Evolutionary conservation across 2,113 vertebrate genomes (phyloP).

Genomic region (Zosterops lateralis): DNA sequence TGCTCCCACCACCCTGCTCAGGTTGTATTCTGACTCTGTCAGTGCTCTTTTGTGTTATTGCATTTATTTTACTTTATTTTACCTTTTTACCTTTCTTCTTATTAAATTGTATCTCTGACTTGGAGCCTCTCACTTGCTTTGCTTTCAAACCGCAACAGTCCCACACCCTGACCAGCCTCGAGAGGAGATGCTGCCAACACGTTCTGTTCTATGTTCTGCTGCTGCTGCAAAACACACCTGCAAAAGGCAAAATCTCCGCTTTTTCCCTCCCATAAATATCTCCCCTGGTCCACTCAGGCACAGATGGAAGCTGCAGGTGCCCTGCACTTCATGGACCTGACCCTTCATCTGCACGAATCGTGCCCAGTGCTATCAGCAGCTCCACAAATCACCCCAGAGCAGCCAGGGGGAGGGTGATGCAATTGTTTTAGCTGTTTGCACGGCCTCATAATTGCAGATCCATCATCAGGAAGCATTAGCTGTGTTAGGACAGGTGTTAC

Average conservation of each 20-base stretch:
- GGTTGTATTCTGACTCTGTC: too few relatives aligned
- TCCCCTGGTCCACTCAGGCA: not conserved
- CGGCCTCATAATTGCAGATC: not conserved
- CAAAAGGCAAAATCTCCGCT: not conserved
- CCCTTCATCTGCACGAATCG: not conserved
- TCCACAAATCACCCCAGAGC: not conserved
- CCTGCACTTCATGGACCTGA: not conserved
- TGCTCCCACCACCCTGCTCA: too few relatives aligned
- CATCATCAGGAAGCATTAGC: not conserved
- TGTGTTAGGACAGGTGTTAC: not conserved
- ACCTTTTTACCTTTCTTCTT: too few relatives aligned
- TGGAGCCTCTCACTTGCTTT: too few relatives aligned
- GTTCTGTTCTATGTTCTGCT: accelerated
- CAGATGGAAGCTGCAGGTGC: not conserved
- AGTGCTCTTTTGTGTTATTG: too few relatives aligned
- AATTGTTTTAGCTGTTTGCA: conserved; percentile 16
- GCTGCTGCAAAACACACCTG: not conserved
- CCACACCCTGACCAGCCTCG: not conserved
- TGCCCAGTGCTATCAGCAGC: not conserved
- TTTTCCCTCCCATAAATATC: not conserved
- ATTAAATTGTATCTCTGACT: too few relatives aligned
- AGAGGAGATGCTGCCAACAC: not conserved
- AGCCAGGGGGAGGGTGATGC: not conserved
- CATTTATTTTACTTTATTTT: too few relatives aligned
- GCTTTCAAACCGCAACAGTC: not conserved